These are phyloP conservation scores for Columbina picui DNA, from an alignment of 2,113 vertebrate species.

Conservation along the genomic window DNA sequence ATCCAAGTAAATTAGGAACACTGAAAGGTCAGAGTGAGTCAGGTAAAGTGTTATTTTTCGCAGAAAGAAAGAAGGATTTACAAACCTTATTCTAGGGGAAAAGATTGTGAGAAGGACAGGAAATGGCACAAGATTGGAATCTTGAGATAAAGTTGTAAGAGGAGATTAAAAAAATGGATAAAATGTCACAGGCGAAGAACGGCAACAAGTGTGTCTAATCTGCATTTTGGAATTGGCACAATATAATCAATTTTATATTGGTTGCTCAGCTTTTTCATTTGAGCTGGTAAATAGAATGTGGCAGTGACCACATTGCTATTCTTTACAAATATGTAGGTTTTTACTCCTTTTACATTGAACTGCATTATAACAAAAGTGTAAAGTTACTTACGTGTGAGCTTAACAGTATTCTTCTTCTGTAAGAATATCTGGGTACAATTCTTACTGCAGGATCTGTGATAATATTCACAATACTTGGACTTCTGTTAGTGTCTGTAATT, in stretches of 20 bases:
- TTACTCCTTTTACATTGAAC: neutral
- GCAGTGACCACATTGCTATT: neutral
- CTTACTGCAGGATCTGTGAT: neutral
- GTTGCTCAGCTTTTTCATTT: neutral
- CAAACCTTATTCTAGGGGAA: slow-evolving; percentile 51
- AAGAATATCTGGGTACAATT: neutral
- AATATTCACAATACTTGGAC: neutral
- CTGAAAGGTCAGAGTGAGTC: slow-evolving; percentile 64
- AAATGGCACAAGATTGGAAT: slow-evolving; percentile 52
- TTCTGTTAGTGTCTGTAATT: neutral
- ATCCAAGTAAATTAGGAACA: slow-evolving; percentile 63
- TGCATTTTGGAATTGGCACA: neutral
- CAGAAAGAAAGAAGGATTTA: slow-evolving; percentile 34
- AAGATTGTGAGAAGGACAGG: slow-evolving; percentile 56
- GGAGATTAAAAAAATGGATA: slow-evolving; percentile 56
- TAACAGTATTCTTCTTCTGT: neutral
- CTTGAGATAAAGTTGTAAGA: slow-evolving; percentile 62
- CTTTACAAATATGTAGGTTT: neutral
- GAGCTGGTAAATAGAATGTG: neutral
- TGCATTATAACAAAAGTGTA: neutral
- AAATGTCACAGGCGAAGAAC: slow-evolving; percentile 44
- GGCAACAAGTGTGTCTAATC: neutral
- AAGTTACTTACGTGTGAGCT: neutral
- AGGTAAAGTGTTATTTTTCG: slow-evolving; percentile 44
- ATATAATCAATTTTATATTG: neutral